These are phyloP conservation scores for Sarcophaga peregrina DNA, from an alignment of 1,140 invertebrate genomes.

Conservation along the genomic window DNA sequence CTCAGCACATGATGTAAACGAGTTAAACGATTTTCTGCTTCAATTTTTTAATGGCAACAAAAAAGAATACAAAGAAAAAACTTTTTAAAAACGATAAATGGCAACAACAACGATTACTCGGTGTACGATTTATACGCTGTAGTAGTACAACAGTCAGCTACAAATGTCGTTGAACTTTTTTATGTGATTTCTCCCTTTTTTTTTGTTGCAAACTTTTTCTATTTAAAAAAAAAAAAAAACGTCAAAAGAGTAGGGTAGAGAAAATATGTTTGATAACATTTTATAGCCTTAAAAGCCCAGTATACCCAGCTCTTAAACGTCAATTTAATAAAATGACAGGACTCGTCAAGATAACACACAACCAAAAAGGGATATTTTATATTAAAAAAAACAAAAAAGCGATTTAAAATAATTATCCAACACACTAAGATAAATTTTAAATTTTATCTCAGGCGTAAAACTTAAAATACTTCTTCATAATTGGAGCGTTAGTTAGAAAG, in stretches of 20 bases:
- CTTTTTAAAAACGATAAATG: not conserved
- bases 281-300: not conserved
- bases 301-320: not conserved
- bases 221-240: not conserved
- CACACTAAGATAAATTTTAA: no score
- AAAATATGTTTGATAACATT: not conserved
- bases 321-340: not conserved
- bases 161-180: slow-evolving; percentile 18
- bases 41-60: slow-evolving; percentile 7
- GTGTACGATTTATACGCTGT: no score
- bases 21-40: slow-evolving; percentile 27
- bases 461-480: no score
- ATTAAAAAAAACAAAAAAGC: no score
- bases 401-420: no score
- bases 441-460: no score
- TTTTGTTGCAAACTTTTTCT: not conserved
- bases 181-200: not conserved
- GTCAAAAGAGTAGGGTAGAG: not conserved
- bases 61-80: not conserved
- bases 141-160: not conserved
- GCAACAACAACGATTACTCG: no score
- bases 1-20: not conserved
- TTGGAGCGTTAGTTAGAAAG: no score
- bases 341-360: no score
- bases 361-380: no score